Percentiles rank a stretch among this genome's conserved stretches.
These are phyloP conservation scores for Cettia cetti DNA, from an alignment of 2,113 vertebrate species.

Conservation along the genomic window DNA sequence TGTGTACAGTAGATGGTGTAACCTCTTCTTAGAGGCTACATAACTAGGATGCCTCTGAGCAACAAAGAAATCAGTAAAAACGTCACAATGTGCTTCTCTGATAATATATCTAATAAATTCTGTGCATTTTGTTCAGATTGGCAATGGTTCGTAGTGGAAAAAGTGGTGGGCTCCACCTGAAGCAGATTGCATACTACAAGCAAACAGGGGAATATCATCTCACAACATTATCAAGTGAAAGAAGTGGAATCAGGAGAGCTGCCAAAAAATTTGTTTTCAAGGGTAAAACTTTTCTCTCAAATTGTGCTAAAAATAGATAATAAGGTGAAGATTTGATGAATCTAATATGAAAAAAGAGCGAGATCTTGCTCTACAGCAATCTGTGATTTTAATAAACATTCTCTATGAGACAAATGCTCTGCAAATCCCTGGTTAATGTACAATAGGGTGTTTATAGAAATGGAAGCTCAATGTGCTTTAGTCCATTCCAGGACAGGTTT, in stretches of 20 bases:
- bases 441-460: neutral
- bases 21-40: neutral
- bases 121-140: conserved; percentile 39
- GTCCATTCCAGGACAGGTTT: neutral
- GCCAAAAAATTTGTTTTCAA: conserved; percentile 77
- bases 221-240: conserved; percentile 72
- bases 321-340: neutral
- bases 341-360: neutral
- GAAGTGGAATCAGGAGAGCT: conserved; percentile 78
- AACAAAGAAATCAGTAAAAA: neutral
- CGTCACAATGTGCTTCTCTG: neutral
- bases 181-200: conserved; percentile 76
- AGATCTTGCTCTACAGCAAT: neutral
- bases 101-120: neutral
- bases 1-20: neutral
- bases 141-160: conserved; percentile 76
- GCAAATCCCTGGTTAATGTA: neutral
- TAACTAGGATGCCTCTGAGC: neutral
- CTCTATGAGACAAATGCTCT: neutral
- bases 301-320: neutral
- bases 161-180: conserved; percentile 74
- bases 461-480: neutral
- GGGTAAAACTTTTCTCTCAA: conserved; percentile 45
- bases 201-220: conserved; percentile 72
- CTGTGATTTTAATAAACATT: neutral